Evolutionary conservation across 2,888 invertebrate species (phyloP).

Genomic region (Chaetogeoica ovagalla): DNA sequence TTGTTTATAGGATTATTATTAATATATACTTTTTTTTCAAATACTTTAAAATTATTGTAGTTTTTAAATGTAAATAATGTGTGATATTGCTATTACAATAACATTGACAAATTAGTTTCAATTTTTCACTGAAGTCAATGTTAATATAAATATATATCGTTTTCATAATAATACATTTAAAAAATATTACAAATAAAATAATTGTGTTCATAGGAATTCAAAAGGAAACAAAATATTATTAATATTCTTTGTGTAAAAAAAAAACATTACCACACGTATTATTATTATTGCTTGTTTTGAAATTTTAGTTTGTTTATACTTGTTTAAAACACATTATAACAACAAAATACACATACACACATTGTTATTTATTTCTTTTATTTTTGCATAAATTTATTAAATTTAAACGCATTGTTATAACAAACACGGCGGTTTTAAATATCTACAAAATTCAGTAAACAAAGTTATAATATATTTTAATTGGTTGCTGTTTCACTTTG

Average conservation of each 20-base stretch:
- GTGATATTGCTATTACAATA: not conserved
- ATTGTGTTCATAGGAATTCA: not conserved
- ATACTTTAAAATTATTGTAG: not conserved
- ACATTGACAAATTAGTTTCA: not conserved
- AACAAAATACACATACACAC: conserved; percentile 35
- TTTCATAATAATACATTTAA: conserved; percentile 17
- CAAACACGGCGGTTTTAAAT: not conserved
- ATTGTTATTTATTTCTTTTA: not conserved
- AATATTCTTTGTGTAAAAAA: not conserved
- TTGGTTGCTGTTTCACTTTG: not conserved
- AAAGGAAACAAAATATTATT: conserved; percentile 28
- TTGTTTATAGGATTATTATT: not conserved
- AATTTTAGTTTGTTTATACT: conserved; percentile 33
- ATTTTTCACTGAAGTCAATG: not conserved
- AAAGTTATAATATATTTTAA: conserved; percentile 18
- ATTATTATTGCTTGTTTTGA: conserved; percentile 11
- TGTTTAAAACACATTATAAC: conserved; percentile 9
- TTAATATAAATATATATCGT: not conserved
- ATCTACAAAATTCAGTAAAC: conserved; percentile 26
- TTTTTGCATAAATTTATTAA: conserved; percentile 12
- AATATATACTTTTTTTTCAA: not conserved
- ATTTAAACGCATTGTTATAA: not conserved
- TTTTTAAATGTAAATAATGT: not conserved
- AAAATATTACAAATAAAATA: not conserved
- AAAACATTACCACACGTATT: not conserved